These are phyloP conservation scores for Hymenochirus boettgeri DNA, from an alignment of 2,113 vertebrate genomes.

Conservation along the genomic window DNA sequence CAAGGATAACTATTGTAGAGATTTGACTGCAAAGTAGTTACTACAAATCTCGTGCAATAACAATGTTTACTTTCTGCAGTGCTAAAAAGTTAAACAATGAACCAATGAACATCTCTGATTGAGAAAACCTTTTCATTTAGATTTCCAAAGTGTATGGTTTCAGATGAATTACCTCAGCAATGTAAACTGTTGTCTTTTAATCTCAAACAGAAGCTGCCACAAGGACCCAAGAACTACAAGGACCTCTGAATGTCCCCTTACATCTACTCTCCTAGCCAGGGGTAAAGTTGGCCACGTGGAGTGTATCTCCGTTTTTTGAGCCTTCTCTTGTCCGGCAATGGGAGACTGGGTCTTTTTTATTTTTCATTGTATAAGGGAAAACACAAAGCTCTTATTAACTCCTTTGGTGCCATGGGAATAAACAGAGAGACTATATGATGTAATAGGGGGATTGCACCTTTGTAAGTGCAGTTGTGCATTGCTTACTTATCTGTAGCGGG, in stretches of 20 bases:
- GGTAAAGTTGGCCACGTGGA: constrained; percentile 5
- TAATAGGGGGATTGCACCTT: background rate
- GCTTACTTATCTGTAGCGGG: background rate
- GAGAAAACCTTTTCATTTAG: no score
- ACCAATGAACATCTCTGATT: no score
- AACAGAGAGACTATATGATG: background rate
- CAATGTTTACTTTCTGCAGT: no score
- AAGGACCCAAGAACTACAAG: constrained; percentile 28
- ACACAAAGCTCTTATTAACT: background rate
- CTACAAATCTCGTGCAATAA: no score
- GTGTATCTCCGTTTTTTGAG: background rate
- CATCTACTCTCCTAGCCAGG: background rate
- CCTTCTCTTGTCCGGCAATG: constrained; percentile 21
- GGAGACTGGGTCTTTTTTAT: background rate
- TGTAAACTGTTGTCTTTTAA: background rate
- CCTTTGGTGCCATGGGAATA: background rate
- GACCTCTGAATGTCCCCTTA: constrained; percentile 20
- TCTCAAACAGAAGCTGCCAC: constrained; percentile 19
- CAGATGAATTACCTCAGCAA: no score
- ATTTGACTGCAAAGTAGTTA: no score
- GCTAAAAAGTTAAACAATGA: no score
- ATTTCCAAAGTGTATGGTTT: no score
- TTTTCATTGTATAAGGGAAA: constrained; percentile 1
- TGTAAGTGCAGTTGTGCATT: background rate
- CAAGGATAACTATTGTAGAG: no score